Percentiles rank a stretch among this genome's conserved stretches.
Conservation (phyloP, 1,140 invertebrate genomes). For the Chelonus insularis region DNA sequence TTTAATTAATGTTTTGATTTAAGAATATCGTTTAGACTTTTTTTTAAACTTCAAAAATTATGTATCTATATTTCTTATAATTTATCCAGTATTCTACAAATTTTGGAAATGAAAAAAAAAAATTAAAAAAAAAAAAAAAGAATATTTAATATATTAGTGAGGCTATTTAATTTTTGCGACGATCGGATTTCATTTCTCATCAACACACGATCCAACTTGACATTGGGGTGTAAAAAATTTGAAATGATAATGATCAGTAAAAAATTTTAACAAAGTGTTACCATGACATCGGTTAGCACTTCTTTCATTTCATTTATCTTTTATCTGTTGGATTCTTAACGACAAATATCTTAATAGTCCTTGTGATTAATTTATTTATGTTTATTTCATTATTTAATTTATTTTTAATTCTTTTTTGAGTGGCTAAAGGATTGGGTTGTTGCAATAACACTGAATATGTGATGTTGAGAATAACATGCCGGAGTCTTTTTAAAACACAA, state of each 20-base stretch:
- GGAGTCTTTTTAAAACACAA: constrained; percentile 12
- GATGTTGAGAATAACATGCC: too few relatives aligned
- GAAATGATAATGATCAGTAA: constrained; percentile 13
- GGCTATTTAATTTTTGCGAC: neutral
- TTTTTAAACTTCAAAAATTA: too few relatives aligned
- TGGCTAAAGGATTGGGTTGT: too few relatives aligned
- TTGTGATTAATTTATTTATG: constrained; percentile 15
- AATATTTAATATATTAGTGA: neutral
- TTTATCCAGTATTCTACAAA: neutral
- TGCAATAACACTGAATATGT: constrained; percentile 43
- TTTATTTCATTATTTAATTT: neutral
- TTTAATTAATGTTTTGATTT: too few relatives aligned
- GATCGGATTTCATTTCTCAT: constrained; percentile 23
- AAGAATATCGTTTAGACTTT: too few relatives aligned
- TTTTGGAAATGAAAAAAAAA: neutral
- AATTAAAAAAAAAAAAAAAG: neutral
- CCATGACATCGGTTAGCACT: constrained; percentile 30
- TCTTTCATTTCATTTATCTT: constrained; percentile 22
- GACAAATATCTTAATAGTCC: constrained; percentile 6
- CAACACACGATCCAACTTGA: constrained; percentile 9
- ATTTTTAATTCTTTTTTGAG: too few relatives aligned
- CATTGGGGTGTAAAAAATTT: constrained; percentile 22
- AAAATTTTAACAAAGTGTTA: constrained; percentile 20
- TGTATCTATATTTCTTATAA: too few relatives aligned
- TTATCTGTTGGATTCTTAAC: constrained; percentile 3